Evolutionary conservation across 1,140 invertebrate genomes (phyloP), one percentile per base, ranked within the genome.

Genomic region (Cyphomyrmex costatus): DNA sequence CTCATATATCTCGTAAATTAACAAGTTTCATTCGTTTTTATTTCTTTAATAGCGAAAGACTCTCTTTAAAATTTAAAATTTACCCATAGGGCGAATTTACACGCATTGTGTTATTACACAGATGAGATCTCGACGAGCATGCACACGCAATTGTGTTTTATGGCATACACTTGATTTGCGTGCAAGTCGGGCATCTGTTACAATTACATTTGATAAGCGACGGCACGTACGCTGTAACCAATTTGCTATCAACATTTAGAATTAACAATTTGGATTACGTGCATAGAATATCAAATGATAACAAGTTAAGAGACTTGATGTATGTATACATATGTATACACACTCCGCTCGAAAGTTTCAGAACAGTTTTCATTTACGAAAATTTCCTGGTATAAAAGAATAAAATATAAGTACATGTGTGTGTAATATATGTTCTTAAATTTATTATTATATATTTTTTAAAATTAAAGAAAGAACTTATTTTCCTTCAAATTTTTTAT

Each of bases 51-150:
- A 65, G 21, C 58, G 30, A 63, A 61, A 12, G 8, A 14, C 36
- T 49, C 19, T n/a, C 19, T 78, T 49, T 10, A 65, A n/a, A n/a
- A 78, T 84, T 84, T 61, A 73, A 84, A 65, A 77, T 78, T 36
- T 16, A 27, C 16, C 82, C 60, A 24, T 46, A 7, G 36, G 30
- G 56, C n/a, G 8, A 65, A 65, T 80, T 80, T 24, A 53, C n/a
- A 10, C 21, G n/a, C 42, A 3, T 76, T 63, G 82, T 10, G 30
- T 85, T 16, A 14, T 77, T 65, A 33, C 16, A 60, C 30, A 77
- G 27, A 85, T 65, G 73, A 85, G 58, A 77, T 78, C n/a, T 76
- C 42, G 46, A 65, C n/a, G 14, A 7, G 58, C 46, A 24, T 60
- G 42, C 19, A 76, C 46, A 51, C 27, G 19, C 46, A 61, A 63